Evolutionary conservation across 1,140 invertebrate genomes (phyloP).

Genomic region (Pseudomyrmex gracilis): DNA sequence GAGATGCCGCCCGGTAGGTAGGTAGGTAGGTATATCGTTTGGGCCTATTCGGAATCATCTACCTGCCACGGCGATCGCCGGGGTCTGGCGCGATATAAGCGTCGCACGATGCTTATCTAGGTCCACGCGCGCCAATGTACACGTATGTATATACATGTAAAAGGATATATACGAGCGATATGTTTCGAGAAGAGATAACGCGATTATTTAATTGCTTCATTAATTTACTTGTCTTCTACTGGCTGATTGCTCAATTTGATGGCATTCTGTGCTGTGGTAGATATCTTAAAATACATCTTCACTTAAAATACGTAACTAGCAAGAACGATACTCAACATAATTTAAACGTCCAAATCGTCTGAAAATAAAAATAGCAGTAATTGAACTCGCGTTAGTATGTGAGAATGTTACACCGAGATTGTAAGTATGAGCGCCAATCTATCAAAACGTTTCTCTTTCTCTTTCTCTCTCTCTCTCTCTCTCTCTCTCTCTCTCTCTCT

Average conservation of each 20-base stretch:
- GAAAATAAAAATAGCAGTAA: conserved; percentile 20
- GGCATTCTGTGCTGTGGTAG: not conserved
- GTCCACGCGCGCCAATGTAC: not conserved
- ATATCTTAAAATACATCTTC: not conserved
- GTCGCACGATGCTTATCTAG: conserved; percentile 57
- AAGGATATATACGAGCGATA: not conserved
- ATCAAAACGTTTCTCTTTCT: not conserved
- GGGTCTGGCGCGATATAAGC: conserved; percentile 14
- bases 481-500: too few species aligned
- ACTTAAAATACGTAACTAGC: not conserved
- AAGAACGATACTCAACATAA: not conserved
- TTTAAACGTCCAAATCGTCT: not conserved
- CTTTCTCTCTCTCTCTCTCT: too few species aligned
- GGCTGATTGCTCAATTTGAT: conserved; percentile 7
- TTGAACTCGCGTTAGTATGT: not conserved
- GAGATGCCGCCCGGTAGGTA: conserved; percentile 35
- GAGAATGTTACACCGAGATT: not conserved
- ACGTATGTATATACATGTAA: not conserved
- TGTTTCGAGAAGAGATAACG: not conserved
- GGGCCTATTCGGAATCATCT: conserved; percentile 31
- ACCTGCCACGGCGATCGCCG: conserved; percentile 34
- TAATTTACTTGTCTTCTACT: conserved; percentile 1
- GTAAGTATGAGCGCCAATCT: not conserved
- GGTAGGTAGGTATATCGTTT: conserved; percentile 42
- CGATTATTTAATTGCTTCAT: conserved; percentile 40